phyloP scores from a whole-genome alignment of 2,888 invertebrate genomes.

The Lathronympha strigana region DNA sequence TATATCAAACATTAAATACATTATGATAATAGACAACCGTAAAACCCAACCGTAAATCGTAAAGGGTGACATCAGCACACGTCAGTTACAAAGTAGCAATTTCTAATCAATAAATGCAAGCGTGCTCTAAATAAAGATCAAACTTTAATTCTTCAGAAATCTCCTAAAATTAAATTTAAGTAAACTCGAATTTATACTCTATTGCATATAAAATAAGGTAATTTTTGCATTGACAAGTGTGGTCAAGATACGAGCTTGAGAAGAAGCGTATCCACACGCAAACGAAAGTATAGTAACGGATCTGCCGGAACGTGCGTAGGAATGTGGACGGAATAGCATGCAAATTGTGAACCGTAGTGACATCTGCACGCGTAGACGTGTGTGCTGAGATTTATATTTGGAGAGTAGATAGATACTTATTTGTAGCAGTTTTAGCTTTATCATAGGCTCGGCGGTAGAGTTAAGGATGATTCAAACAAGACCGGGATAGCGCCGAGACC shows the following conservation, averaged over 20 bases:
- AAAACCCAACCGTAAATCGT: neutral
- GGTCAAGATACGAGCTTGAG: slow-evolving; percentile 8
- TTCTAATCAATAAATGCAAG: slow-evolving; percentile 68
- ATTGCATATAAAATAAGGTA: neutral
- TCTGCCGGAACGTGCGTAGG: slow-evolving; percentile 56
- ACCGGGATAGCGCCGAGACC: too few species aligned
- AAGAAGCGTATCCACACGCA: slow-evolving; percentile 50
- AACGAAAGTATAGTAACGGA: slow-evolving; percentile 68
- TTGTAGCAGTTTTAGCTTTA: too few species aligned
- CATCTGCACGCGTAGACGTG: neutral
- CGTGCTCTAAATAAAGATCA: slow-evolving; percentile 61
- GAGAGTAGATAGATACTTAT: too few species aligned
- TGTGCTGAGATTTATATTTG: slow-evolving; percentile 5
- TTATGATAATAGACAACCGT: too few species aligned
- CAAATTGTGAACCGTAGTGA: slow-evolving; percentile 45
- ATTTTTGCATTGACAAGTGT: neutral
- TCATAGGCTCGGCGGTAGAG: too few species aligned
- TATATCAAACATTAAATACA: too few species aligned
- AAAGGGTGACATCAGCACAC: slow-evolving; percentile 65
- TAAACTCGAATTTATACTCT: neutral
- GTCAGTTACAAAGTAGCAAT: slow-evolving; percentile 59
- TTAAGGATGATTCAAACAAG: too few species aligned
- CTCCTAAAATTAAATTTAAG: neutral
- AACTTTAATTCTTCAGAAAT: neutral
- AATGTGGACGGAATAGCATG: slow-evolving; percentile 46